Evolutionary conservation across 2,113 vertebrate genomes (phyloP).

Genomic region (Dicrurus megarhynchus): DNA sequence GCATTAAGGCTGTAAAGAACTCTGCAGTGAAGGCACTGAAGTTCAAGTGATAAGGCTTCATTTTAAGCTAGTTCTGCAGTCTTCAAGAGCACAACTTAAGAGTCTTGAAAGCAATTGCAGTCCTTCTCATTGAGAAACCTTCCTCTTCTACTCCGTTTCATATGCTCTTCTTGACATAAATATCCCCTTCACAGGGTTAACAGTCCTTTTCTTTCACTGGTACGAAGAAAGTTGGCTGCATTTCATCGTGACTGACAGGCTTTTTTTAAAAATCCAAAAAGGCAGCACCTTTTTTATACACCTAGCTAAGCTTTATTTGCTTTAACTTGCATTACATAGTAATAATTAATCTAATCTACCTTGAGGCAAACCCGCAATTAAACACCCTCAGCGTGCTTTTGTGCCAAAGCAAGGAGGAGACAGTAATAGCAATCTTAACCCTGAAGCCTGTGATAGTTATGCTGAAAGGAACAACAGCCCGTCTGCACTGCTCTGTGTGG

Average conservation of each 20-base stretch:
- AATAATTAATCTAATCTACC: constrained; percentile 84
- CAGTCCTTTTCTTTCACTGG: constrained; percentile 69
- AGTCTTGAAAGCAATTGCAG: constrained; percentile 71
- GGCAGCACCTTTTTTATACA: constrained; percentile 77
- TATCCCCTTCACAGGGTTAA: constrained; percentile 64
- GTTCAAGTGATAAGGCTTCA: constrained; percentile 79
- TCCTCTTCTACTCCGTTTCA: constrained; percentile 60
- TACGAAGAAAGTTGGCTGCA: constrained; percentile 64
- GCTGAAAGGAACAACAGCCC: constrained; percentile 71
- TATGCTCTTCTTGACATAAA: constrained; percentile 72
- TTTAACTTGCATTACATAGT: constrained; percentile 84
- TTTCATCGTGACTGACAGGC: constrained; percentile 72
- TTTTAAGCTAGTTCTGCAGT: constrained; percentile 76
- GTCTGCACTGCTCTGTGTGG: constrained; percentile 69
- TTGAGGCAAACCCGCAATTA: constrained; percentile 81
- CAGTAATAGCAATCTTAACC: constrained; percentile 77
- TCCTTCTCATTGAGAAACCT: constrained; percentile 79
- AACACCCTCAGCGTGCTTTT: constrained; percentile 75
- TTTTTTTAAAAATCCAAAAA: constrained; percentile 70
- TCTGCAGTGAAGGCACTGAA: constrained; percentile 87
- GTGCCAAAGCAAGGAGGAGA: constrained; percentile 81
- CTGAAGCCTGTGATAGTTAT: constrained; percentile 78
- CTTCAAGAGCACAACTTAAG: constrained; percentile 72
- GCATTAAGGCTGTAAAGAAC: constrained; percentile 80
- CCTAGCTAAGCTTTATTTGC: constrained; percentile 80